These are phyloP conservation scores for Coilia nasus DNA, from an alignment of 2,797 vertebrate species.

Conservation along the genomic window DNA sequence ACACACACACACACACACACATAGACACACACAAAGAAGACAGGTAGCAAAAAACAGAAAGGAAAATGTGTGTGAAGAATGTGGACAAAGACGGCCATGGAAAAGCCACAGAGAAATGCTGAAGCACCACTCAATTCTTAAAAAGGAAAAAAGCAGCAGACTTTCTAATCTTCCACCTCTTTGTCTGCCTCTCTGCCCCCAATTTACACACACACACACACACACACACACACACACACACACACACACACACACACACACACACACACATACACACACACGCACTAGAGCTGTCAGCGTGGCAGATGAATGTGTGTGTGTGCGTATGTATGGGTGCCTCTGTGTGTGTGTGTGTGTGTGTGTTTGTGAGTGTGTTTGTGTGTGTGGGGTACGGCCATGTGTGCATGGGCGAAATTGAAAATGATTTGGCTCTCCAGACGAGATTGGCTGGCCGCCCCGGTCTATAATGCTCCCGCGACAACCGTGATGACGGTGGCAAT, in stretches of 20 bases:
- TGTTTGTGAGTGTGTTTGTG: no score
- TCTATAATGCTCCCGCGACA: slow-evolving; percentile 60
- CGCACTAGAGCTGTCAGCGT: background rate
- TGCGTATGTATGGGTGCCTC: no score
- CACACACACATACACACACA: background rate
- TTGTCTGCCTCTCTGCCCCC: slow-evolving; percentile 56
- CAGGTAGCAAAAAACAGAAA: background rate
- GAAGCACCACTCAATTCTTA: background rate
- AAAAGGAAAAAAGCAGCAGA: background rate
- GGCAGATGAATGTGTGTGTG: background rate
- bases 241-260: slow-evolving; percentile 30
- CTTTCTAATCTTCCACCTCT: slow-evolving; percentile 38
- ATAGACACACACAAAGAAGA: background rate
- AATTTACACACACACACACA: no score
- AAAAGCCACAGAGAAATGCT: background rate
- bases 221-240: slow-evolving; percentile 3
- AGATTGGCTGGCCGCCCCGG: slow-evolving; percentile 57
- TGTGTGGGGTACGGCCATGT: slow-evolving; percentile 38
- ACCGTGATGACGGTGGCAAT: background rate
- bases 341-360: no score
- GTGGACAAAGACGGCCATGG: background rate
- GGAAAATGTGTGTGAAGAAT: background rate
- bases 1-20: background rate
- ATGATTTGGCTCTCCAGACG: slow-evolving; percentile 56
- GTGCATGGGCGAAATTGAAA: slow-evolving; percentile 59